phyloP scores from a whole-genome alignment of 2,888 invertebrate genomes.

The Stenchaetothrips biformis region DNA sequence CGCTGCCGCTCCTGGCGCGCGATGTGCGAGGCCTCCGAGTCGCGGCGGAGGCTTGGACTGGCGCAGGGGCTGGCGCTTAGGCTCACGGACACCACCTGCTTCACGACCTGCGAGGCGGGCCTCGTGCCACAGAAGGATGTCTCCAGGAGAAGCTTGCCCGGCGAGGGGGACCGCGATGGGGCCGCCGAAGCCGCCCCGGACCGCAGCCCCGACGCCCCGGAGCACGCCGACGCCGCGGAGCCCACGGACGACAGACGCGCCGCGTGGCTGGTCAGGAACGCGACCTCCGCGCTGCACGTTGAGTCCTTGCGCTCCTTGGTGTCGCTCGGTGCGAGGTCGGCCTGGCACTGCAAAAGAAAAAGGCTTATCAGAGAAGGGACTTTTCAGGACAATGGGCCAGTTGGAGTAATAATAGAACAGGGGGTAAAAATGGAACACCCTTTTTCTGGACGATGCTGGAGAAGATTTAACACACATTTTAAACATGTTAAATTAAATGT shows the following conservation, averaged over 20 bases:
- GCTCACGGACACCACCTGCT: conserved; percentile 49
- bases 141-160: conserved; percentile 85
- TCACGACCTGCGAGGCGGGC: conserved; percentile 57
- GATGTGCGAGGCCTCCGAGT: conserved; percentile 40
- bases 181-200: conserved; percentile 34
- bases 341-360: neutral
- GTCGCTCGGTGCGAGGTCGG: conserved; percentile 17
- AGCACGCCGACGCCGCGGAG: conserved; percentile 40
- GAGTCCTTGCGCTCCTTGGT: conserved; percentile 40
- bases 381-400: no score
- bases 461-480: no score
- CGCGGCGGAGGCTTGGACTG: conserved; percentile 35
- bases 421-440: no score
- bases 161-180: conserved; percentile 58
- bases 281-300: conserved; percentile 56
- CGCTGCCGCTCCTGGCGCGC: conserved; percentile 39
- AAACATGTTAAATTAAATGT: no score
- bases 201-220: neutral
- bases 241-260: conserved; percentile 70
- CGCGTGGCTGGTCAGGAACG: conserved; percentile 62
- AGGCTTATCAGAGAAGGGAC: conserved; percentile 9
- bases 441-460: no score
- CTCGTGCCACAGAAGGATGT: conserved; percentile 87
- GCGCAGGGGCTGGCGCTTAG: conserved; percentile 48
- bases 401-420: no score